Base-by-base conservation (phyloP, 2,797 vertebrate species). In the Amazonetta brasiliensis region DNA sequence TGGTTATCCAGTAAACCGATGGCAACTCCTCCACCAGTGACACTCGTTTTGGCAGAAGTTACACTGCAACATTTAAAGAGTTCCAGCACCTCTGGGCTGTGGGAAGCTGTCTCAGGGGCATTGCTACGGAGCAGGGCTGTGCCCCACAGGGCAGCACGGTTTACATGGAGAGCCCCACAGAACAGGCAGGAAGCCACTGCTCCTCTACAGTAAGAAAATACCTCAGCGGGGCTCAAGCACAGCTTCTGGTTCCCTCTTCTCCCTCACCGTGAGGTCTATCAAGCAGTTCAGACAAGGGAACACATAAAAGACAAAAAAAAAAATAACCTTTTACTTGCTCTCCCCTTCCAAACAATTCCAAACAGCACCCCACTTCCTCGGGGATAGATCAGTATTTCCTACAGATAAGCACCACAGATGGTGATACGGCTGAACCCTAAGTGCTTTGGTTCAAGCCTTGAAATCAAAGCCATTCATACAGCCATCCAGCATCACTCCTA, bases 91-190 rank as follows among this genome's bases (percentile, higher is more conserved):
- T 74, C 68, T 7, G 7, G 44, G 18, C 20, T 2, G 15, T 6
- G 7, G 8, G 35, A 30, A 62, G 13, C 12, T 1, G 1, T 11
- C 9, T n/a, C 18, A 46, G 48, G 39, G 39, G 22, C 28, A 37
- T 13, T 6, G 0, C n/a, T 2, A 0, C 0, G 3, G 14, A 41
- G 28, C 8, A 17, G 2, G 12, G 43, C 7, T 50, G 1, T 60
- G 41, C 9, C 48, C 35, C 30, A 28, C 12, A 21, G 16, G 72
- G 69, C 63, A 7, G 33, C 5, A 20, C 13, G 9, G 33, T 20
- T 35, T 15, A 52, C 7, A 20, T 12, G 48, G 8, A 68, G 23
- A 30, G 67, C 18, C 9, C 26, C 66, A 37, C 33, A 50, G 22
- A 28, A 48, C 44, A 35, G 17, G 46, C 18, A 48, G 35, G 5